Conservation (phyloP, 2,113 vertebrate species). For the Genyomyrus donnyi region DNA sequence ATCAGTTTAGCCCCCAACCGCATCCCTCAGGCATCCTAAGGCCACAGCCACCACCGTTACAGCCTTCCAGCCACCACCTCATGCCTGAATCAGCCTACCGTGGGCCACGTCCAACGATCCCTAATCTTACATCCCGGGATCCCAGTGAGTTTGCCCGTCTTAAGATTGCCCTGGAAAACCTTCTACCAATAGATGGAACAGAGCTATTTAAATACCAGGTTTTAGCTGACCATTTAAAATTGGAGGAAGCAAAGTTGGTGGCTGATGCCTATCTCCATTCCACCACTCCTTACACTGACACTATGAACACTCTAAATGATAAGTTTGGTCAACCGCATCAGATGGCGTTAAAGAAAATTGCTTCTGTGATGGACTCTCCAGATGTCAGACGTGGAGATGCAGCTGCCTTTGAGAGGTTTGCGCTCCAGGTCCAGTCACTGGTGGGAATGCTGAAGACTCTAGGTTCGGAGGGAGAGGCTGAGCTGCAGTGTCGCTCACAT, state of each 20-base stretch:
- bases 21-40: background rate
- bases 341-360: too few species aligned
- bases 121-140: background rate
- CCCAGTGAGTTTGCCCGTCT: background rate
- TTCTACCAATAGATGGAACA: background rate
- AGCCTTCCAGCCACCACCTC: background rate
- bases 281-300: too few species aligned
- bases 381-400: too few species aligned
- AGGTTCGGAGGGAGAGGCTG: too few species aligned
- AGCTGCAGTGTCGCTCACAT: too few species aligned
- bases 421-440: too few species aligned
- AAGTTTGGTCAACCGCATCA: too few species aligned
- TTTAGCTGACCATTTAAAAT: background rate
- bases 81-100: background rate
- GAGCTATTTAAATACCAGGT: background rate
- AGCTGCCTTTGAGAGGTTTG: too few species aligned
- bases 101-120: background rate
- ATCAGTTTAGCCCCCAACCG: background rate
- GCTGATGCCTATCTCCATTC: too few species aligned
- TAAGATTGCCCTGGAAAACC: background rate
- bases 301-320: too few species aligned
- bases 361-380: too few species aligned
- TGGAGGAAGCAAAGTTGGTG: background rate
- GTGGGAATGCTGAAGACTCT: too few species aligned
- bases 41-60: background rate